Percentiles rank a stretch among this genome's conserved stretches.
phyloP scores from a whole-genome alignment of 37 sponge, comb jelly and placozoan genomes.

The Mnemiopsis leidyi region DNA sequence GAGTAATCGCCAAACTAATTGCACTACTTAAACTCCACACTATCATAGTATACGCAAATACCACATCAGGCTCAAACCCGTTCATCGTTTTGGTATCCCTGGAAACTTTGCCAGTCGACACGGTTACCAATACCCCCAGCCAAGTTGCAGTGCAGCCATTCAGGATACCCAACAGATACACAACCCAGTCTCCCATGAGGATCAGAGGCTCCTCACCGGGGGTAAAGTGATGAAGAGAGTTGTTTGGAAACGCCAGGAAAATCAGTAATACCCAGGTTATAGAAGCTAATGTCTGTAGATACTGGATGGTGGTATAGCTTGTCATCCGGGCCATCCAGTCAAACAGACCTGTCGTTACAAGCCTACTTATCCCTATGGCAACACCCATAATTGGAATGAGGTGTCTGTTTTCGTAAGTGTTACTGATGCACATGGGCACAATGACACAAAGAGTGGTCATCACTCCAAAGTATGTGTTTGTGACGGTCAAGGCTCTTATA shows the following conservation, averaged over 20 bases:
- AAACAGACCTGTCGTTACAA: slow-evolving; percentile 6
- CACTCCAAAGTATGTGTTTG: background rate
- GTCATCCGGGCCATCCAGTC: background rate
- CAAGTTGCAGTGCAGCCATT: background rate
- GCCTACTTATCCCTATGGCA: background rate
- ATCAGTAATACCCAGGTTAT: background rate
- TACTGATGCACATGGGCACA: slow-evolving; percentile 52
- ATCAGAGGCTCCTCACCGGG: background rate
- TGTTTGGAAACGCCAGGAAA: slow-evolving; percentile 10
- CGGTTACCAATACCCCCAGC: background rate
- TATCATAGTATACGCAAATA: slow-evolving; percentile 8
- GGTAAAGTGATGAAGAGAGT: slow-evolving; percentile 24
- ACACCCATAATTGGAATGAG: slow-evolving; percentile 44
- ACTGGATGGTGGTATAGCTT: background rate
- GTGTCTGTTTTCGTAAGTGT: slow-evolving; percentile 33
- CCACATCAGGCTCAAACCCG: background rate
- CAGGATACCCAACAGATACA: background rate
- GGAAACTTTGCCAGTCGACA: slow-evolving; percentile 45
- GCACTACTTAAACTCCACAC: slow-evolving; percentile 24
- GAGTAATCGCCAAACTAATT: background rate
- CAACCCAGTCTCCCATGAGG: slow-evolving; percentile 44
- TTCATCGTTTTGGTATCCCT: slow-evolving; percentile 28
- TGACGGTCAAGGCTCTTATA: background rate
- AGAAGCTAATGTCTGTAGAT: background rate
- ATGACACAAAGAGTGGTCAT: background rate